Percentiles rank a stretch among this genome's conserved stretches.
These are phyloP conservation scores for Sparus aurata DNA, from an alignment of 2,797 vertebrate genomes.

Conservation along the genomic window DNA sequence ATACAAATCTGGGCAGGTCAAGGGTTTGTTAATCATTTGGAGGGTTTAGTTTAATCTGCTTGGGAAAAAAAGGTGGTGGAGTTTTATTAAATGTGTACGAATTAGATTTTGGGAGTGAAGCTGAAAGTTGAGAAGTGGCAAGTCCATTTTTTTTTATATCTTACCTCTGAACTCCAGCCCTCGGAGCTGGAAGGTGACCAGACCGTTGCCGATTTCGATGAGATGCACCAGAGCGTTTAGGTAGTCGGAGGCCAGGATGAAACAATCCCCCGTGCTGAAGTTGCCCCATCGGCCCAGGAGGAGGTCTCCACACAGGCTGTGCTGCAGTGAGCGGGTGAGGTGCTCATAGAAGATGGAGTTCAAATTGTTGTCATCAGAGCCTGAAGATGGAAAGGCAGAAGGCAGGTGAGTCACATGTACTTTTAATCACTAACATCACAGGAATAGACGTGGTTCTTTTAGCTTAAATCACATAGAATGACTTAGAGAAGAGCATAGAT, in stretches of 20 bases:
- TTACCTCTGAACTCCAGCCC: slow-evolving; percentile 99
- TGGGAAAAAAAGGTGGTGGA: background rate
- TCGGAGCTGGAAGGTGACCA: slow-evolving; percentile 97
- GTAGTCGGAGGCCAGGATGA: slow-evolving; percentile 99
- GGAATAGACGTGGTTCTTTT: background rate
- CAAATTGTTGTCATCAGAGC: slow-evolving; percentile 98
- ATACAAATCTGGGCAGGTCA: background rate
- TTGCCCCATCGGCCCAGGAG: slow-evolving; percentile 97
- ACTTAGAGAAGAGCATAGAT: background rate
- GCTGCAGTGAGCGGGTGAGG: slow-evolving; percentile 96
- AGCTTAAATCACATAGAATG: background rate
- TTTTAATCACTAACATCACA: background rate
- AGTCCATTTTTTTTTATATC: slow-evolving; percentile 5
- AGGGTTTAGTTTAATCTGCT: background rate
- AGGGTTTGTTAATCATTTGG: background rate
- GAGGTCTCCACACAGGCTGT: slow-evolving; percentile 96
- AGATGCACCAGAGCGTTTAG: slow-evolving; percentile 98
- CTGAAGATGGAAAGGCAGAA: slow-evolving; percentile 68
- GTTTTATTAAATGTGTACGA: slow-evolving; percentile 1
- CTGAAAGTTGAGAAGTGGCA: background rate
- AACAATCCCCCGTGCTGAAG: slow-evolving; percentile 96
- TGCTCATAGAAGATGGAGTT: slow-evolving; percentile 99
- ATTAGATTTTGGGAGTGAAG: background rate
- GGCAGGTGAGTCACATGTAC: background rate
- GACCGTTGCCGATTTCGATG: slow-evolving; percentile 97